Percentiles rank a stretch among this genome's conserved stretches.
Conservation (phyloP, 2,888 invertebrate species). For the Cosmia pyralina region DNA sequence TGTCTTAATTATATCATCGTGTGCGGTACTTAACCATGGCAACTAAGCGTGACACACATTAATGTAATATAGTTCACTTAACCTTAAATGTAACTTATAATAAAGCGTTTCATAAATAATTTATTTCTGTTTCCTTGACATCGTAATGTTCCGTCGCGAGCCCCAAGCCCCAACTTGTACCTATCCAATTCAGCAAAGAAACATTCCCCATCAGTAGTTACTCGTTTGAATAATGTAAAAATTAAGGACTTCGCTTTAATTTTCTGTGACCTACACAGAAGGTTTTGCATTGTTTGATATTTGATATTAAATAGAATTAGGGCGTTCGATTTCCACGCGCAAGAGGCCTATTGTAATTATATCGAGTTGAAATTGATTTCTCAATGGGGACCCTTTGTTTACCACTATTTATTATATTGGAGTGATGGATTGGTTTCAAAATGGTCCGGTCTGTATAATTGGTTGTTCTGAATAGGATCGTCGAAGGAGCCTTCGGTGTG, state of each 20-base stretch:
- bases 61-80: conserved; percentile 27
- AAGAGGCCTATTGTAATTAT: conserved; percentile 49
- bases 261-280: conserved; percentile 45
- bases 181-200: conserved; percentile 73
- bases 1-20: conserved; percentile 39
- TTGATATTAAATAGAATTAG: conserved; percentile 34
- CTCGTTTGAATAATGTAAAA: conserved; percentile 65
- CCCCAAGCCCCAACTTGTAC: conserved; percentile 56
- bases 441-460: conserved; percentile 75
- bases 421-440: conserved; percentile 76
- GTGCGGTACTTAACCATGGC: conserved; percentile 36
- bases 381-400: conserved; percentile 67
- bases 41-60: conserved; percentile 19
- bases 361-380: conserved; percentile 65
- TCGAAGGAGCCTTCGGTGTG: conserved; percentile 68
- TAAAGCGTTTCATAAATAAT: conserved; percentile 73
- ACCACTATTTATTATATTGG: conserved; percentile 67
- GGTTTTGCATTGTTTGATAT: conserved; percentile 54
- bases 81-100: conserved; percentile 61
- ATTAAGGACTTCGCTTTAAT: conserved; percentile 62
- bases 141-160: conserved; percentile 69
- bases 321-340: conserved; percentile 56
- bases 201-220: conserved; percentile 71
- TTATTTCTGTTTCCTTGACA: conserved; percentile 75
- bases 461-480: conserved; percentile 74